Evolutionary conservation across 2,113 vertebrate genomes (phyloP).

Genomic region (Felis catus): F.catus_Fca126_mat1.0 CM031428.1:14225001-14225500

Average conservation of each 20-base stretch:
- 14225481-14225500: background rate
- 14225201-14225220: background rate
- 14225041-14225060: background rate
- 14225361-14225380: background rate
- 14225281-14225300: background rate
- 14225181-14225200: background rate
- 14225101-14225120: background rate
- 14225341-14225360: background rate
- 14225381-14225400: background rate
- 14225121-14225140: background rate
- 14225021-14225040: background rate
- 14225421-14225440: background rate
- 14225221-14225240: background rate
- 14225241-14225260: background rate
- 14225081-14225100: background rate
- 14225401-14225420: background rate
- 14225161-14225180: background rate
- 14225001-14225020: background rate
- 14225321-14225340: background rate
- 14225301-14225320: background rate
- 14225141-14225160: slow-evolving; percentile 22
- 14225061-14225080: background rate
- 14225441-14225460: background rate
- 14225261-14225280: background rate
- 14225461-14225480: background rate